A percentile compares a stretch with the other conserved stretches of the same genome.
Conservation (phyloP, 2,113 vertebrate genomes). For the Leiothrix lutea region DNA sequence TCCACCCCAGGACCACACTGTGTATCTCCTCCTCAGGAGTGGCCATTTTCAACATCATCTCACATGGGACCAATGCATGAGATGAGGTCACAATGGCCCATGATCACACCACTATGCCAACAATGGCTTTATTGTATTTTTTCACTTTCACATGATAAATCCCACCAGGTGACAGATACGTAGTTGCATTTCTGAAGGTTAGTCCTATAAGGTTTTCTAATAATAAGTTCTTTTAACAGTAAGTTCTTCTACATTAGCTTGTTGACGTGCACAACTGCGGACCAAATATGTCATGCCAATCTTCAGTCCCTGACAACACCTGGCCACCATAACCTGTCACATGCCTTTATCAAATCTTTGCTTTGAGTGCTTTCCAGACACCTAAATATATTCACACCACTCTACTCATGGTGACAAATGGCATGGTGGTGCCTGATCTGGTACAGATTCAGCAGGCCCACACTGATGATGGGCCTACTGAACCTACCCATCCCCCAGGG, state of each 20-base stretch:
- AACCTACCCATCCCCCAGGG: background rate
- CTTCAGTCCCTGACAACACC: background rate
- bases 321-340: background rate
- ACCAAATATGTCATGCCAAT: background rate
- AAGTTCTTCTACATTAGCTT: background rate
- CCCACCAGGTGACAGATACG: background rate
- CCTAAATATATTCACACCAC: background rate
- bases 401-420: background rate
- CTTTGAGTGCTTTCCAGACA: background rate
- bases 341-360: background rate
- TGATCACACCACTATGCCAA: background rate
- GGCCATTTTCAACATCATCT: background rate
- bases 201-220: background rate
- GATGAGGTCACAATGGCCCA: background rate
- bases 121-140: background rate
- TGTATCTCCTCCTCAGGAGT: background rate
- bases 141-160: background rate
- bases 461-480: background rate
- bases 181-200: background rate
- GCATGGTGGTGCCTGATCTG: background rate
- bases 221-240: background rate
- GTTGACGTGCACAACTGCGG: background rate
- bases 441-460: background rate
- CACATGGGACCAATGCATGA: background rate
- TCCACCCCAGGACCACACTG: background rate